Evolutionary conservation across 1,140 invertebrate species (phyloP).

Genomic region (Anastatus disparis): DNA sequence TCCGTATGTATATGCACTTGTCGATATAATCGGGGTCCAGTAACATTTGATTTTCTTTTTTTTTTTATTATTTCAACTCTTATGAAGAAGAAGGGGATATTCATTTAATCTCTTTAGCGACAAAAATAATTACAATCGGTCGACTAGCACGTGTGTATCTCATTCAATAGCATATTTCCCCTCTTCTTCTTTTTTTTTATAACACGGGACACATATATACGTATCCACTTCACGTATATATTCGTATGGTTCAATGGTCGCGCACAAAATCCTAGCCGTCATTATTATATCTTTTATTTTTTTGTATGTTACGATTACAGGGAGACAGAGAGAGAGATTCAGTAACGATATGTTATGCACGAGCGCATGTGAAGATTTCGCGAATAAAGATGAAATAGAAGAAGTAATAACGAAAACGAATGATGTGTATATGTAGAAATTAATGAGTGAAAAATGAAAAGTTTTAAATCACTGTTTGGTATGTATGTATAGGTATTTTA

Average conservation of each 20-base stretch:
- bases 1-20: too few relatives aligned
- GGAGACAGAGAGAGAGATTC: too few relatives aligned
- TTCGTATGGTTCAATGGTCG: slow-evolving; percentile 58
- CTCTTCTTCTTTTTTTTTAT: slow-evolving; percentile 32
- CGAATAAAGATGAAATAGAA: too few relatives aligned
- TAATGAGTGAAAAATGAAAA: not conserved
- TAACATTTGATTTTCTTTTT: too few relatives aligned
- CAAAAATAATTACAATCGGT: slow-evolving; percentile 63
- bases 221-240: slow-evolving; percentile 58
- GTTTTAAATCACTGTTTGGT: not conserved
- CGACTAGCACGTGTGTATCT: slow-evolving; percentile 36
- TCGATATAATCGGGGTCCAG: too few relatives aligned
- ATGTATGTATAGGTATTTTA: too few relatives aligned
- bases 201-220: too few relatives aligned
- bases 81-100: too few relatives aligned
- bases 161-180: not conserved
- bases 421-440: not conserved
- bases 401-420: not conserved
- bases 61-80: too few relatives aligned
- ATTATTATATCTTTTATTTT: slow-evolving; percentile 53
- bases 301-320: slow-evolving; percentile 52
- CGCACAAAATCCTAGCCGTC: slow-evolving; percentile 61
- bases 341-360: not conserved
- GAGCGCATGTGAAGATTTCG: too few relatives aligned
- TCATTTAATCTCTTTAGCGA: too few relatives aligned